Evolutionary conservation across 1,140 invertebrate genomes (phyloP).

Genomic region (Ceratosolen solmsi): DNA sequence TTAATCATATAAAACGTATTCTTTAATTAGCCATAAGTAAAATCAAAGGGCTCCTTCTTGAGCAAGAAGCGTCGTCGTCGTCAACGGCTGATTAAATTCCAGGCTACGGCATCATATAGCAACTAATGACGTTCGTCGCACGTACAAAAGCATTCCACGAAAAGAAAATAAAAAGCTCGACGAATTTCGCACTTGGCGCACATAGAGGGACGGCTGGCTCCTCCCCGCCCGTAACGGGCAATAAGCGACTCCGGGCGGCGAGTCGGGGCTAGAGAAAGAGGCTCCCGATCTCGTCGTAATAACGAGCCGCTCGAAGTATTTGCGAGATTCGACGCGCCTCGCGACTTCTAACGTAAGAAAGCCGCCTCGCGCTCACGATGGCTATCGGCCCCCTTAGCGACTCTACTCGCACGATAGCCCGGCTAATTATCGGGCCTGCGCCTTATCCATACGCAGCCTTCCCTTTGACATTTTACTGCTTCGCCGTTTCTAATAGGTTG

Average conservation of each 20-base stretch:
- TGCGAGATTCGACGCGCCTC: slow-evolving; percentile 39
- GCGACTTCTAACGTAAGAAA: slow-evolving; percentile 23
- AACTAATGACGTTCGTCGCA: slow-evolving; percentile 33
- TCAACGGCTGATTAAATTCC: slow-evolving; percentile 20
- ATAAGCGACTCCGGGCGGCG: background rate
- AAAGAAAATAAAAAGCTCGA: slow-evolving; percentile 28
- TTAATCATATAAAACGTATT: slow-evolving; percentile 17
- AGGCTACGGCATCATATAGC: background rate
- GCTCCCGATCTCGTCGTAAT: slow-evolving; percentile 23
- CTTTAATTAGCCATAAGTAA: slow-evolving; percentile 7
- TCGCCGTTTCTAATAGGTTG: slow-evolving; percentile 37
- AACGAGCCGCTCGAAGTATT: slow-evolving; percentile 26
- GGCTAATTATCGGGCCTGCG: slow-evolving; percentile 30
- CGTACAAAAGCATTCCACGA: slow-evolving; percentile 38
- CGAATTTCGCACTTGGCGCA: slow-evolving; percentile 34
- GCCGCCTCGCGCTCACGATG: slow-evolving; percentile 12
- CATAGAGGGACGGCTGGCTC: background rate
- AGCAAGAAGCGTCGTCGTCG: slow-evolving; percentile 1
- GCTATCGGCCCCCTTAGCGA: slow-evolving; percentile 12
- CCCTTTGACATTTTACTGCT: slow-evolving; percentile 44
- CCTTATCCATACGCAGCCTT: slow-evolving; percentile 29
- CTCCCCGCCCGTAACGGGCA: background rate
- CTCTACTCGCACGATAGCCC: background rate
- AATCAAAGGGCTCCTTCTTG: background rate
- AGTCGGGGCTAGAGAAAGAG: background rate